Base-by-base conservation (phyloP, 2,888 invertebrate species). In the Dryadula phaetusa region DNA sequence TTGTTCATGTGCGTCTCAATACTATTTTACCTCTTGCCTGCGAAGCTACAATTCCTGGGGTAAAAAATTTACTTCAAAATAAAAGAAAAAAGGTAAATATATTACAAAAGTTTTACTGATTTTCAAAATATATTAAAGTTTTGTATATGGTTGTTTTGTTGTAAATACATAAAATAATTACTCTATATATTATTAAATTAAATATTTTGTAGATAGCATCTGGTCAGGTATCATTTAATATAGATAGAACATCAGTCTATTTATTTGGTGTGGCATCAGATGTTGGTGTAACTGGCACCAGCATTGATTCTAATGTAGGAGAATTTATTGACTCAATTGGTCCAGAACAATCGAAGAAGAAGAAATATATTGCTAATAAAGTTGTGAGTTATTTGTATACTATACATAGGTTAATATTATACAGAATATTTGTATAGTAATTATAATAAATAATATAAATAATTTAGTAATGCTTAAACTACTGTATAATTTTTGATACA, bases 211-310 rank as follows among this genome's bases (percentile, higher is more conserved):
- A 95, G 90, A 94, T 96, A 75, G 95, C 96, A 34, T 95, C 95
- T 66, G 96, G 96, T 1, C 95, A 95, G 82, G 94, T 95, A 37
- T 95, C 95, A 63, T 96, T 97, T 80, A 94, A 94, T 77, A 93
- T 96, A 74, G 89, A 94, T 72, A 93, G 94, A 25, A 94, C 94
- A 44, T 93, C 94, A 69, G 92, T 95, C 2, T 96, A 95, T 79
- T 87, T 97, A 62, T 94, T 95, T 78, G 95, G 95, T 74, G 92
- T 88, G 64, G 94, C 94, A 66, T 92, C 88, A 54, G 94, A 94
- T 82, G 93, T 92, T 47, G 93, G 92, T 18, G 77, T 94, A 10
- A 91, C 92, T 49, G 94, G 94, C 4, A 86, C 93, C 40, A 87
- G 87, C 69, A 84, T 88, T 61, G 93, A 94, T 72, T 88, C 93